These are phyloP conservation scores for Meandrina meandrites DNA, from an alignment of 92 coral and sea anemone species.

Conservation along the genomic window DNA sequence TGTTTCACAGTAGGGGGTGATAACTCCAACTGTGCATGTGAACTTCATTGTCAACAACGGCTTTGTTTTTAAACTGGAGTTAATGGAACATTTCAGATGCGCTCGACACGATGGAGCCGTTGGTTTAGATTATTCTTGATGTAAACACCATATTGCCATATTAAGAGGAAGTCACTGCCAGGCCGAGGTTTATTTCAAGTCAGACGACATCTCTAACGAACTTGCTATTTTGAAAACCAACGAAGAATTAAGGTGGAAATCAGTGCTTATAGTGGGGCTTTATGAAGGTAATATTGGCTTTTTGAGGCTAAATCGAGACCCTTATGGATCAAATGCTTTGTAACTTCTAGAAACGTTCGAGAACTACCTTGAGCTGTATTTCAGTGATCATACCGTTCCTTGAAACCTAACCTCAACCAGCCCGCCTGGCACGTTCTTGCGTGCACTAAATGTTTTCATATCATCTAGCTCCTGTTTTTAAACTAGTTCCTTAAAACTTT, in stretches of 20 bases:
- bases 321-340: not conserved
- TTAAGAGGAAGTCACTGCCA: not conserved
- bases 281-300: constrained; percentile 1
- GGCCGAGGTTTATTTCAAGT: not conserved
- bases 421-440: too few relatives aligned
- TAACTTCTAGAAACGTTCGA: not conserved
- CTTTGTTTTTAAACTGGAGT: not conserved
- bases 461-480: not conserved
- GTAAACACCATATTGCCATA: not conserved
- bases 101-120: not conserved
- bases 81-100: not conserved
- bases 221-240: not conserved
- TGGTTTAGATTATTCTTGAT: not conserved
- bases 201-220: not conserved
- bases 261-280: not conserved
- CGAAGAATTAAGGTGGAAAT: not conserved
- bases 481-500: not conserved
- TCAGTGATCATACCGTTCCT: not conserved
- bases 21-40: not conserved
- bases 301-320: not conserved
- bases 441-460: not conserved
- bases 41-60: constrained; percentile 1
- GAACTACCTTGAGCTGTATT: not conserved
- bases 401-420: not conserved
- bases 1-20: constrained; percentile 2